Evolutionary conservation across 35 echinoderm and acorn worm genomes (phyloP), one percentile per base, ranked within the genome.

Genomic region (Hemicentrotus pulcherrimus): DNA sequence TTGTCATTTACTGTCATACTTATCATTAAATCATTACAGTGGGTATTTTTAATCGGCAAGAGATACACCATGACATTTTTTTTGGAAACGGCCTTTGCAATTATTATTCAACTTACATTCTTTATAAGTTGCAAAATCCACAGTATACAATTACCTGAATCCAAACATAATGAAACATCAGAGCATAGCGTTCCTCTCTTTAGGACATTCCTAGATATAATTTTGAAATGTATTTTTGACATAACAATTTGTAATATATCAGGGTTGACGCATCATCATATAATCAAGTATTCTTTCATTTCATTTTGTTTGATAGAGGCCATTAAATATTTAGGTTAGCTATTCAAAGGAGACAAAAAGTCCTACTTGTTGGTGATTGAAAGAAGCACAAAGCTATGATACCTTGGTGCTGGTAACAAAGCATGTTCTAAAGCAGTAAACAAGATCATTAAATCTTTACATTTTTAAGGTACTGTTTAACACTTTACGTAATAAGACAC

Each of bases 361-460:
- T n/a, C n/a, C 4, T 78, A 78, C 65, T 78, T 78, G 61, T 71
- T 71, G 65, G 65, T 22, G 28, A 28, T 78, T 78, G 24, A 78
- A 78, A 5, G 19, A 15, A 78, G 65, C 18, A 78, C 65, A 78
- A 78, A 78, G 65, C 52, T 78, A 30, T 78, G 65, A 28, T 78
- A 78, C n/a, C 65, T 78, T 78, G 65, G 65, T 78, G 65, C 65
- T 78, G 65, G 65, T 78, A 78, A 78, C 65, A 78, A 78, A n/a
- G 65, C 65, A 55, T 10, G 50, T 55, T 55, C 7, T 55, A 28
- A 78, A 71, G 28, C 65, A 78, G 65, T 78, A 28, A 78, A 78
- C 65, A n/a, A 78, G 19, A 6, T n/a, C 19, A 78, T 78, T n/a
- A n/a, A 78, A 78, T 78, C 65, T 12, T 55, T 2, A 4, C 24